Percentiles rank a stretch among this genome's conserved stretches.
Evolutionary conservation across 2,797 vertebrate genomes (phyloP).

Genomic region (Apodemus agrarius): DNA sequence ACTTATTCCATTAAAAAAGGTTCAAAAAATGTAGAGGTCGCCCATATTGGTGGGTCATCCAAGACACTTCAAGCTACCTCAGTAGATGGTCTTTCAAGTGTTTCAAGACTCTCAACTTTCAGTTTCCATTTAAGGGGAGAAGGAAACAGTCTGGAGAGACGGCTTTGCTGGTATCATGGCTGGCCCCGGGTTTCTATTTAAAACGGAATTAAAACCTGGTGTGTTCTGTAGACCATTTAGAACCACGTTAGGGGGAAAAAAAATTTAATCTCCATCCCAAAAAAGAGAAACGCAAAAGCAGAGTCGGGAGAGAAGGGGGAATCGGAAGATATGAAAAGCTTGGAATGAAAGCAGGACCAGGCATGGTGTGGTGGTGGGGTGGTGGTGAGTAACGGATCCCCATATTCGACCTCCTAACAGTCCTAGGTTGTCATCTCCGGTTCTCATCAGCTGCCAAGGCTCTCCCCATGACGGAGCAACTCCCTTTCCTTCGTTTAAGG

Average conservation of each 20-base stretch:
- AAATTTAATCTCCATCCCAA: slow-evolving; percentile 37
- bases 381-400: not conserved
- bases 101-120: slow-evolving; percentile 26
- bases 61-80: slow-evolving; percentile 40
- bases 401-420: not conserved
- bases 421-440: accelerated
- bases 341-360: not conserved
- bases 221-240: slow-evolving; percentile 61
- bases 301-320: not conserved
- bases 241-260: slow-evolving; percentile 39
- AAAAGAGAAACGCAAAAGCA: not conserved
- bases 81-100: slow-evolving; percentile 54
- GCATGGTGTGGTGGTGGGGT: too few species aligned
- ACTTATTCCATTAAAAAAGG: slow-evolving; percentile 63
- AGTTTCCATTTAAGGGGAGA: not conserved
- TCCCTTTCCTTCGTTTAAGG: not conserved
- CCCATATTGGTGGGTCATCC: slow-evolving; percentile 46
- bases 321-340: not conserved
- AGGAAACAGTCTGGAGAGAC: not conserved
- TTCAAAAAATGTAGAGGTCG: slow-evolving; percentile 46
- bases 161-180: slow-evolving; percentile 44
- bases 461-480: not conserved
- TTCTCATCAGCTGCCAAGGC: not conserved
- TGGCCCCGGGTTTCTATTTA: slow-evolving; percentile 41
- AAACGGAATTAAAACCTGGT: slow-evolving; percentile 61